These are phyloP conservation scores for Catalaphyllia jardinei DNA, from an alignment of 64 coral and sea anemone species.

Conservation along the genomic window DNA sequence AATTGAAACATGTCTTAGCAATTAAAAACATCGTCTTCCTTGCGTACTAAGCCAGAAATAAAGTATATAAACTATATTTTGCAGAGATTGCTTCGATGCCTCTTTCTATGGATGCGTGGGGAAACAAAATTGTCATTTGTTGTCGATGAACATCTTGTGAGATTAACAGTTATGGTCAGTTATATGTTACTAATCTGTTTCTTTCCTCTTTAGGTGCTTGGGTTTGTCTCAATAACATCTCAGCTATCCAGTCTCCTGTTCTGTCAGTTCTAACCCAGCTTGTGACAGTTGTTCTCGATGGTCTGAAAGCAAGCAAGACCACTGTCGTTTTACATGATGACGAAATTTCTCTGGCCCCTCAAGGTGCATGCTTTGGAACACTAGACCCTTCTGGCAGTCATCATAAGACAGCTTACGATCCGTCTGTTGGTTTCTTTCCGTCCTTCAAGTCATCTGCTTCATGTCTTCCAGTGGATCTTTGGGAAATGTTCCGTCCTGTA, in stretches of 20 bases:
- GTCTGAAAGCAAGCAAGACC: constrained; percentile 70
- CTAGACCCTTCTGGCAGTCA: constrained; percentile 44
- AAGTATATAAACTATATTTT: neutral
- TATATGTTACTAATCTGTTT: neutral
- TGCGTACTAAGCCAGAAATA: neutral
- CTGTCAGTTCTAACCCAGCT: constrained; percentile 75
- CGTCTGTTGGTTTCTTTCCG: constrained; percentile 80
- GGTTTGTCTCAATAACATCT: constrained; percentile 86
- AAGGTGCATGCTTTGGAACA: constrained; percentile 89
- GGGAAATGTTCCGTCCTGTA: constrained; percentile 78
- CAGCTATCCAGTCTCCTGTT: constrained; percentile 66
- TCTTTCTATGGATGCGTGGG: neutral
- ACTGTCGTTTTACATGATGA: constrained; percentile 78
- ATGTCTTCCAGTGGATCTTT: constrained; percentile 73
- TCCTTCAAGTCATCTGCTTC: constrained; percentile 77
- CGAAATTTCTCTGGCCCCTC: constrained; percentile 57
- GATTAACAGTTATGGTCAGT: neutral
- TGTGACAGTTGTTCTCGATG: constrained; percentile 55
- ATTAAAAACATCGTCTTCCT: no score
- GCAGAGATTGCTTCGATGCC: neutral
- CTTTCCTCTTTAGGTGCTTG: constrained; percentile 68
- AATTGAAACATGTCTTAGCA: no score
- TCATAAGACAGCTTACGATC: constrained; percentile 18
- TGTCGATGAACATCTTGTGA: neutral
- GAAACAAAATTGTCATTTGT: neutral